Conservation (phyloP, 2,797 vertebrate genomes). For the Nothura maculosa region DNA sequence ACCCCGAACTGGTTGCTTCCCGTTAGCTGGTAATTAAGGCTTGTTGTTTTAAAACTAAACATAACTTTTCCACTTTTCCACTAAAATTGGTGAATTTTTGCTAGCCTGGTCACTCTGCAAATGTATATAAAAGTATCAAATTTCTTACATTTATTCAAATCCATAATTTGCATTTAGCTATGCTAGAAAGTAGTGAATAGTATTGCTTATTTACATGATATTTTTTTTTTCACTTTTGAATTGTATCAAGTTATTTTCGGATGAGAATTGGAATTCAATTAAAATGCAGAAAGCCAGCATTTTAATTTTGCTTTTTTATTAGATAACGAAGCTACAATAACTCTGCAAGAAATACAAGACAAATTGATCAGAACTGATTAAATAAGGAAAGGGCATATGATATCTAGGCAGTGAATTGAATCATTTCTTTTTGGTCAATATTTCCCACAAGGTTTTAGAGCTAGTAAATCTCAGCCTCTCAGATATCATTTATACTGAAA, state of each 20-base stretch:
- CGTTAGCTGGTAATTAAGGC: slow-evolving; percentile 50
- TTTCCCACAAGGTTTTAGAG: neutral
- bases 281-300: slow-evolving; percentile 30
- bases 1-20: slow-evolving; percentile 26
- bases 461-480: neutral
- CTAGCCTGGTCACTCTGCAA: slow-evolving; percentile 13
- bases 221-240: slow-evolving; percentile 48
- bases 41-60: slow-evolving; percentile 65
- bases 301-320: slow-evolving; percentile 36
- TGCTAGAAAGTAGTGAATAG: slow-evolving; percentile 54
- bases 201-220: slow-evolving; percentile 61
- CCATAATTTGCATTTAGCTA: slow-evolving; percentile 60
- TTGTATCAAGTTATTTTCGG: slow-evolving; percentile 47
- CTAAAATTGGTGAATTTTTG: slow-evolving; percentile 64
- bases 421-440: neutral
- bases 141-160: slow-evolving; percentile 36
- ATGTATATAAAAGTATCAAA: slow-evolving; percentile 58
- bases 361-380: slow-evolving; percentile 23
- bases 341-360: neutral
- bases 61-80: slow-evolving; percentile 14
- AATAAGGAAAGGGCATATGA: neutral
- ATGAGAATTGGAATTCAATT: slow-evolving; percentile 47
- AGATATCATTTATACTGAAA: neutral
- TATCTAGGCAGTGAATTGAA: neutral
- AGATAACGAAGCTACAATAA: slow-evolving; percentile 7